phyloP scores from a whole-genome alignment of 2,888 invertebrate species.

The Lasioglossum villosulum region DNA sequence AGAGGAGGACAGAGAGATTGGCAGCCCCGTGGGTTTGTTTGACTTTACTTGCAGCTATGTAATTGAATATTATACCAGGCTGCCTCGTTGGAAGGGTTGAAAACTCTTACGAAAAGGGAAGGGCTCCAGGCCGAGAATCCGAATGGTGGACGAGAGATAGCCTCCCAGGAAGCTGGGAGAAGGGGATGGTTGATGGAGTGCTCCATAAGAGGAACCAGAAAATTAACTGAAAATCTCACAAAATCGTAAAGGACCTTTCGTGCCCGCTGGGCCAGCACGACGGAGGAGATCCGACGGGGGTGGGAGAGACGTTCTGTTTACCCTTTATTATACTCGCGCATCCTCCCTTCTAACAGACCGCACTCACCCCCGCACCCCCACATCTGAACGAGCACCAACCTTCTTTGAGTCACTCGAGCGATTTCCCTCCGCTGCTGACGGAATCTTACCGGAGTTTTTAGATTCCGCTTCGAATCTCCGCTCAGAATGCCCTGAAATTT shows the following conservation, averaged over 20 bases:
- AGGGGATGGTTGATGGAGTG: conserved; percentile 69
- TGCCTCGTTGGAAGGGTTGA: conserved; percentile 80
- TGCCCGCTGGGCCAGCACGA: conserved; percentile 41
- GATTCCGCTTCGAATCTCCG: background rate
- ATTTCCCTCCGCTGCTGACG: conserved; percentile 9
- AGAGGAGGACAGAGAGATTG: conserved; percentile 69
- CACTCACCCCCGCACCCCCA: conserved; percentile 7
- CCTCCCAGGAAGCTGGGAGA: conserved; percentile 50
- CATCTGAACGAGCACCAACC: conserved; percentile 16
- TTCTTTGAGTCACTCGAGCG: conserved; percentile 37
- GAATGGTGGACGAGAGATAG: conserved; percentile 71
- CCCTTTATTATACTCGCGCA: conserved; percentile 78
- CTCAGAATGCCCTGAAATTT: no score
- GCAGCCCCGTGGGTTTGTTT: conserved; percentile 81
- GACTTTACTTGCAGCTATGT: conserved; percentile 84
- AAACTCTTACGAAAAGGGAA: conserved; percentile 78
- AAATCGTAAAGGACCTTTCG: conserved; percentile 73
- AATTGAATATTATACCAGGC: conserved; percentile 84
- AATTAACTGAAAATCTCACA: conserved; percentile 78
- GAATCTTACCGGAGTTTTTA: conserved; percentile 46
- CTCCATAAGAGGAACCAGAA: conserved; percentile 72
- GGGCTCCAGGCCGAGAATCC: conserved; percentile 61
- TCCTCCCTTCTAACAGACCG: conserved; percentile 55
- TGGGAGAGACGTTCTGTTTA: conserved; percentile 68
- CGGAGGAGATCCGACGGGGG: background rate